Evolutionary conservation across 2,113 vertebrate species (phyloP).

Genomic region (Dunckerocampus dactyliophorus): DNA sequence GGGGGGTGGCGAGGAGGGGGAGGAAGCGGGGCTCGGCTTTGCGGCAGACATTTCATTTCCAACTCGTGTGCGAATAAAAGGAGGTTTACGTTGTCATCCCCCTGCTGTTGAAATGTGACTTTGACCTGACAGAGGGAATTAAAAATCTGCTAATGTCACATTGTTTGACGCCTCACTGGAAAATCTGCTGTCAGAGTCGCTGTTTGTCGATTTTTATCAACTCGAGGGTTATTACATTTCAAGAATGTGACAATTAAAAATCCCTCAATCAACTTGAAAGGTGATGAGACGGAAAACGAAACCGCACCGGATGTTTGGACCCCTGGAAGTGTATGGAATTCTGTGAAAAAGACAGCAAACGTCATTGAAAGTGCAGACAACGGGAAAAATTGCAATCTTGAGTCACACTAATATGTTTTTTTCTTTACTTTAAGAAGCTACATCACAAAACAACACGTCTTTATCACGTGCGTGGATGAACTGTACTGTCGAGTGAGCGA

Average conservation of each 20-base stretch:
- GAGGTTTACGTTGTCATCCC: conserved; percentile 65
- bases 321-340: conserved; percentile 1
- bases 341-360: neutral
- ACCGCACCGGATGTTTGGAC: neutral
- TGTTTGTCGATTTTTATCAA: conserved; percentile 78
- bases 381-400: neutral
- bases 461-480: no score
- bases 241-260: conserved; percentile 75
- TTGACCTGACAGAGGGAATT: conserved; percentile 75
- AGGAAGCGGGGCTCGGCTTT: conserved; percentile 3
- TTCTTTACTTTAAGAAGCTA: no score
- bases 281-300: conserved; percentile 13
- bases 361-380: no score
- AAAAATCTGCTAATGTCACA: conserved; percentile 67
- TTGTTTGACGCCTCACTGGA: conserved; percentile 65
- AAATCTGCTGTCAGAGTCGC: conserved; percentile 67
- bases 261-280: conserved; percentile 62
- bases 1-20: neutral
- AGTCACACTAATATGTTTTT: neutral
- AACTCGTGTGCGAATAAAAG: conserved; percentile 61
- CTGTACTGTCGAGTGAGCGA: no score
- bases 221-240: conserved; percentile 73
- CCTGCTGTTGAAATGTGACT: conserved; percentile 63
- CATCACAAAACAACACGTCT: no score
- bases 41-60: conserved; percentile 58